A percentile compares a stretch with the other conserved stretches of the same genome.
These are phyloP conservation scores for Neelides folsomi DNA, from an alignment of 2,888 invertebrate species.

Conservation along the genomic window DNA sequence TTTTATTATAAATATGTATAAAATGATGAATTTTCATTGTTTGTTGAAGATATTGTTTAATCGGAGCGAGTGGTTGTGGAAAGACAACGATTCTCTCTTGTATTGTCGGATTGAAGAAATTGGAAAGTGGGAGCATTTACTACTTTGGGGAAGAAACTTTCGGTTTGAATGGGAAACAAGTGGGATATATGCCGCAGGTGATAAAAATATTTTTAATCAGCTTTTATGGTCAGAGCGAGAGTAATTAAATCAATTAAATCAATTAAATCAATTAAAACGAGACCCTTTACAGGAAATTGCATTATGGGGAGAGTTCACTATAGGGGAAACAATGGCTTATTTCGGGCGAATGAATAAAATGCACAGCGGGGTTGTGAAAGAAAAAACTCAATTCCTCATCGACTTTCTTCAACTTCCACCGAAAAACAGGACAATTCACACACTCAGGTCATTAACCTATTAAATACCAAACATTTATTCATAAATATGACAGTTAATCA, in stretches of 20 bases:
- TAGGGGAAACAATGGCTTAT: conserved; percentile 87
- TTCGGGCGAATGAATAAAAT: conserved; percentile 92
- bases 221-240: too few relatives aligned
- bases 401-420: conserved; percentile 74
- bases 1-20: too few relatives aligned
- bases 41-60: conserved; percentile 2
- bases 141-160: conserved; percentile 39
- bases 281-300: conserved; percentile 55
- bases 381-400: conserved; percentile 67
- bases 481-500: too few relatives aligned
- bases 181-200: conserved; percentile 41
- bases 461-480: too few relatives aligned
- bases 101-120: conserved; percentile 38
- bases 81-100: conserved; percentile 32
- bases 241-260: too few relatives aligned
- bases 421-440: conserved; percentile 58
- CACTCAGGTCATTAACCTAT: conserved; percentile 48
- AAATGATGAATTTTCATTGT: too few relatives aligned
- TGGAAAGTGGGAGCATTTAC: conserved; percentile 37
- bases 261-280: too few relatives aligned
- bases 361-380: conserved; percentile 63
- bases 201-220: too few relatives aligned
- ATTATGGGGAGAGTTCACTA: conserved; percentile 78
- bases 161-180: conserved; percentile 38
- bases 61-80: conserved; percentile 3